Evolutionary conservation across 1,140 invertebrate species (phyloP), one percentile per base, ranked within the genome.

Genomic region (Camponotus pennsylvanicus): DNA sequence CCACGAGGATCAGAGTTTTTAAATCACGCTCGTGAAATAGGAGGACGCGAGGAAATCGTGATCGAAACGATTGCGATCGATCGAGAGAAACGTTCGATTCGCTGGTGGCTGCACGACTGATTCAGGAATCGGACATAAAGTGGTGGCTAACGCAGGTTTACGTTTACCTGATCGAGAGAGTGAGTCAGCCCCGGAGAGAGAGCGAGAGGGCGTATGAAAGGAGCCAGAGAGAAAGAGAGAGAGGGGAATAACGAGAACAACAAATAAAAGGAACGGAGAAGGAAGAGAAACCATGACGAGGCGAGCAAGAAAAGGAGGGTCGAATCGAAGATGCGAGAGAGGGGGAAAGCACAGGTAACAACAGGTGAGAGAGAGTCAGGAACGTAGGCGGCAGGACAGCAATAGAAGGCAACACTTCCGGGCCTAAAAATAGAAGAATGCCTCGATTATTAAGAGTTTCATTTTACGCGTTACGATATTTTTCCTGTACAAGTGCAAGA

Each of bases 81-180:
- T 27, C 59, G 52, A 57, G 55, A 61, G 21, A 59, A 57, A 84
- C 89, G 87, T 86, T 77, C 86, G 45, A 89, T 86, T 88, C 91
- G 91, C 89, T 90, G 89, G 89, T 88, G 91, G 73, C 70, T 88
- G 91, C 91, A 91, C 92, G 92, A 94, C 93, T 94, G 93, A 94
- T 92, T 93, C 92, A 89, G 90, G 92, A 92, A 91, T 88, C 86
- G 87, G 91, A 90, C 71, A 87, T 90, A 84, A 92, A 89, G 92
- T 90, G 86, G 89, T 84, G 85, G 86, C 70, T 75, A 67, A 61
- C 69, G 42, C 78, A 87, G 91, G 82, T 90, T 92, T 92, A 92
- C 90, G 91, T 91, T 92, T 92, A 91, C 91, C 92, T 89, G 91
- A 87, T 85, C 87, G 87, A 63, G 78, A 70, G 79, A 83, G 79